phyloP scores from a whole-genome alignment of 2,888 invertebrate genomes.

The Drosophila atroscutellata region DNA sequence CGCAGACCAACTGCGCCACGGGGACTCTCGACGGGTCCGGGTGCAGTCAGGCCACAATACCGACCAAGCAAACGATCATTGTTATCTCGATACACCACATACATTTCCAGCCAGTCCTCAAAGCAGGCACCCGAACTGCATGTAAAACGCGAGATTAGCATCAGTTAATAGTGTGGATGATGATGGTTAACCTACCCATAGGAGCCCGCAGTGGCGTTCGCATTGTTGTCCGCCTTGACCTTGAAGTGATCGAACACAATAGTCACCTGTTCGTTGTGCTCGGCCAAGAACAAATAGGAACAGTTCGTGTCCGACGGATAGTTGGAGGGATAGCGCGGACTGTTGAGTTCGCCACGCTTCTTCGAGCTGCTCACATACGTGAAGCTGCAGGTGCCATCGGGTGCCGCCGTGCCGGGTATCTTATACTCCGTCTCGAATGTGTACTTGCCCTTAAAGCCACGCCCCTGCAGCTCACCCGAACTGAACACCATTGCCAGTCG shows the following conservation, averaged over 20 bases:
- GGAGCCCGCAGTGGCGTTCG: constrained; percentile 91
- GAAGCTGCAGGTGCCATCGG: constrained; percentile 96
- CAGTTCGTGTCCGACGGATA: constrained; percentile 98
- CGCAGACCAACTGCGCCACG: constrained; percentile 94
- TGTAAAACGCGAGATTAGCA: background rate
- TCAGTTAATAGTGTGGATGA: background rate
- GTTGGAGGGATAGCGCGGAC: constrained; percentile 97
- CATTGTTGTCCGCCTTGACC: constrained; percentile 90
- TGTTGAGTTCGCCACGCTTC: constrained; percentile 96
- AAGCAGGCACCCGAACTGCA: constrained; percentile 90
- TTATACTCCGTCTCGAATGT: constrained; percentile 91
- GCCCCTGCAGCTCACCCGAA: constrained; percentile 95
- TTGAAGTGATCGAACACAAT: constrained; percentile 96
- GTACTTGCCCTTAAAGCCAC: constrained; percentile 91
- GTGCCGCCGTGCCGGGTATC: constrained; percentile 96
- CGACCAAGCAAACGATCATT: constrained; percentile 94
- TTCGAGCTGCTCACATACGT: constrained; percentile 94
- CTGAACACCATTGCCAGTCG: constrained; percentile 97
- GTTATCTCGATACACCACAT: constrained; percentile 93
- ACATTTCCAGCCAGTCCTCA: constrained; percentile 97
- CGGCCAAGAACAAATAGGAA: constrained; percentile 95
- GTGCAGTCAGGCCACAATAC: constrained; percentile 95
- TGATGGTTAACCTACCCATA: constrained; percentile 87
- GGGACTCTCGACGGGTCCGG: constrained; percentile 97
- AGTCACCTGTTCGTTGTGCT: constrained; percentile 95